Conservation (phyloP, 2,797 vertebrate species). For the Simalia tracyae region DNA sequence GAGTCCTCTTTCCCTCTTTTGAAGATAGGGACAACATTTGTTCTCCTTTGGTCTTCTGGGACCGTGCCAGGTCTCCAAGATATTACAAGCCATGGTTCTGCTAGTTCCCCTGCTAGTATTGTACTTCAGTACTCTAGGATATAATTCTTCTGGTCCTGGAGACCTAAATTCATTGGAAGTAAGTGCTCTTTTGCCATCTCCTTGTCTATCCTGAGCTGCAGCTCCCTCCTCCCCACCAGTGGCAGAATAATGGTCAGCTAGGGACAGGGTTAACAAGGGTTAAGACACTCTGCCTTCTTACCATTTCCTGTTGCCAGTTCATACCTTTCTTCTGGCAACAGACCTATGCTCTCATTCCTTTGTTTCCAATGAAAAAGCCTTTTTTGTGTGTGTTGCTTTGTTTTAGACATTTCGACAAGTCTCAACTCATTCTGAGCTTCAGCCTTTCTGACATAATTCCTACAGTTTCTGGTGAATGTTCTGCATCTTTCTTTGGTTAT, state of each 20-base stretch:
- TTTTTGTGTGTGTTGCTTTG: background rate
- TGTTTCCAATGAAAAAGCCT: background rate
- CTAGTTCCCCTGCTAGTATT: background rate
- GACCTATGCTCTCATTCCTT: background rate
- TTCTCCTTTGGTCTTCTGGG: background rate
- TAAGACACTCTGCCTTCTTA: background rate
- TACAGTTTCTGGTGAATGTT: background rate
- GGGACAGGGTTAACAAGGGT: background rate
- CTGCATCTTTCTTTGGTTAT: background rate
- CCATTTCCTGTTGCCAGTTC: background rate
- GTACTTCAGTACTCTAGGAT: background rate
- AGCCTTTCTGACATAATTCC: background rate
- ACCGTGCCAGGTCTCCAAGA: background rate
- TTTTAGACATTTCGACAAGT: background rate
- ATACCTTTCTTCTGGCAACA: background rate
- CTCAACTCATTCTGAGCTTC: background rate
- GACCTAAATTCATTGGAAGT: background rate
- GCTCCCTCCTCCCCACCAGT: background rate
- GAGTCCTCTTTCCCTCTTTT: background rate
- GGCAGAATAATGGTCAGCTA: background rate
- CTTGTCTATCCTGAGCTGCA: background rate
- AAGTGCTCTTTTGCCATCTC: background rate
- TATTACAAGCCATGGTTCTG: background rate
- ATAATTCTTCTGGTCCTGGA: background rate
- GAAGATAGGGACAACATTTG: background rate